These are phyloP conservation scores for Anolis sagrei DNA, from an alignment of 2,113 vertebrate genomes.

Conservation along the genomic window DNA sequence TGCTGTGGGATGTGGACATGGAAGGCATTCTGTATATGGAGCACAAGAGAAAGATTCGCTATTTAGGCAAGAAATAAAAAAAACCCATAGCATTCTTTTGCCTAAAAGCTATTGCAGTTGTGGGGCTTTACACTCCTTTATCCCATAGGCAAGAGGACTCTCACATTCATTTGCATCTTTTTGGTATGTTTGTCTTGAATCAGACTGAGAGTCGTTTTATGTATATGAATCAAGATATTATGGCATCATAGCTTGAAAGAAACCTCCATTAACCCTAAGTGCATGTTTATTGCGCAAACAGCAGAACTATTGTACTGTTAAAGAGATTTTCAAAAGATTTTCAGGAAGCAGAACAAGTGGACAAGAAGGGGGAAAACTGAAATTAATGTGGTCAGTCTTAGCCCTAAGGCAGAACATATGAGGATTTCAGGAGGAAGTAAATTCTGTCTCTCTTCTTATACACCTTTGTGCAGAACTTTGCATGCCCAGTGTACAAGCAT, in stretches of 20 bases:
- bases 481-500: too few species aligned
- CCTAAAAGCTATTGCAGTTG: background rate
- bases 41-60: conserved; percentile 12
- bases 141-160: background rate
- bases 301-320: too few species aligned
- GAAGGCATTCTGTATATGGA: background rate
- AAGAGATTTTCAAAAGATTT: too few species aligned
- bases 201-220: background rate
- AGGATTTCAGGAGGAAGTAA: background rate
- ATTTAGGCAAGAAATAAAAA: conserved; percentile 17
- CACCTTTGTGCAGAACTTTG: background rate
- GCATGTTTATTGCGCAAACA: background rate
- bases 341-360: background rate
- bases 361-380: background rate
- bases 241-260: too few species aligned
- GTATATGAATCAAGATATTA: background rate
- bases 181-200: background rate
- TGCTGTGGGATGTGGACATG: too few species aligned
- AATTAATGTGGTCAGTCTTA: background rate
- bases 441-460: background rate
- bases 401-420: background rate
- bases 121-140: too few species aligned
- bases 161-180: background rate
- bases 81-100: background rate
- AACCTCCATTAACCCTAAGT: background rate